Base-by-base conservation (phyloP, 92 coral and sea anemone genomes). In the Metridium senile region DNA sequence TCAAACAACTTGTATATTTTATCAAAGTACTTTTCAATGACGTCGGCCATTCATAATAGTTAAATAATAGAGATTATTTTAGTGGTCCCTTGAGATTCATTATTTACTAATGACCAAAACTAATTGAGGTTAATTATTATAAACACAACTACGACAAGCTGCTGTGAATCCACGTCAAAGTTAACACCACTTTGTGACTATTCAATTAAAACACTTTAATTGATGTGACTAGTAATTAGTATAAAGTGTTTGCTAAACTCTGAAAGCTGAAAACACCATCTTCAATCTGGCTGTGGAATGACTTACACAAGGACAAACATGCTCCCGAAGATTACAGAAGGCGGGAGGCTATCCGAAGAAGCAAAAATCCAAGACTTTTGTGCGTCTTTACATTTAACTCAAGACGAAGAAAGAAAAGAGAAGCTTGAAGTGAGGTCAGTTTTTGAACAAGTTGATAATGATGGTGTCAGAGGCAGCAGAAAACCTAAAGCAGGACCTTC, bases 311-410 rank as follows among this genome's bases (percentile, higher is more conserved):
- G n/a, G n/a, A 21, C 39, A 63, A 21, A 27, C 39, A 71, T 25
- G 46, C 58, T 85, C 11, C 89, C 89, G 1, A 79, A 83, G 67
- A 85, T 85, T 62, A 85, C 79, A 75, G 89, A 85, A 32, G n/a
- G n/a, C n/a, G n/a, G n/a, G n/a, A 78, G 46, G 33, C 61, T 18
- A 0, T 26, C 11, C 35, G 63, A 85, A 9, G 82, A 85, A 26
- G 89, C 81, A 11, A 73, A 74, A 57, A 80, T 85, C 10, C 85
- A 80, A 62, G 89, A 85, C 61, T 67, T 85, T 85, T 79, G 85
- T 27, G 72, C 76, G 1, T 73, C 85, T 26, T 66, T 85, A 34
- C 52, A 80, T 53, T 74, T 85, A 25, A 59, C 8, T 19, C 72
- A 74, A 26, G 81, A 69, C 16, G 72, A 68, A 10, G 67, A 31